Conservation (phyloP, 1,140 invertebrate species). For the Drosophila willistoni region DNA sequence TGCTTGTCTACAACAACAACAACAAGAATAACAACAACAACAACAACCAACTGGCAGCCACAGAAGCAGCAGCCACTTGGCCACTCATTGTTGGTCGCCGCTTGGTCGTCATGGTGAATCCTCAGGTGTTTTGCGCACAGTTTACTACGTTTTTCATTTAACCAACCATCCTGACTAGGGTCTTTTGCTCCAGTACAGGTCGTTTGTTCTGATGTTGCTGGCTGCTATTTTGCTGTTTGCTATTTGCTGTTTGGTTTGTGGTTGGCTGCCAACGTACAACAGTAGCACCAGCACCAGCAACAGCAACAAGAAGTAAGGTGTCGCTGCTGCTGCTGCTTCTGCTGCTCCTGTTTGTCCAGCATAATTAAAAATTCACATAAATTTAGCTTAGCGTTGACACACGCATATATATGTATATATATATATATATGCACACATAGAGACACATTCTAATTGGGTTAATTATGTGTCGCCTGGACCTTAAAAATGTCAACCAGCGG, state of each 20-base stretch:
- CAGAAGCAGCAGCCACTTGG: constrained; percentile 56
- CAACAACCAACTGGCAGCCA: constrained; percentile 19
- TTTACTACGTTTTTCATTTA: constrained; percentile 82
- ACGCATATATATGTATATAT: constrained; percentile 9
- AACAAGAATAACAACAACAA: constrained; percentile 5
- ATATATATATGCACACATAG: background rate
- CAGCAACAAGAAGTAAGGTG: constrained; percentile 39
- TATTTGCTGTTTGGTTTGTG: constrained; percentile 66
- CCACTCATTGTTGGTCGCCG: constrained; percentile 74
- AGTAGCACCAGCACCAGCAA: constrained; percentile 8
- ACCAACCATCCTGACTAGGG: constrained; percentile 41
- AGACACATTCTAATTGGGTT: constrained; percentile 80
- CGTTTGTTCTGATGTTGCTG: constrained; percentile 59
- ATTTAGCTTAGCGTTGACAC: constrained; percentile 80
- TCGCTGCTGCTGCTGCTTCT: constrained; percentile 31
- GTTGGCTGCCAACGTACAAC: constrained; percentile 61
- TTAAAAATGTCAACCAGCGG: constrained; percentile 72
- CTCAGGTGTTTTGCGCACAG: constrained; percentile 82
- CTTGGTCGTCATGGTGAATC: constrained; percentile 75
- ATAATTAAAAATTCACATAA: constrained; percentile 83
- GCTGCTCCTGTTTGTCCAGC: constrained; percentile 43
- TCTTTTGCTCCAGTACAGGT: constrained; percentile 43
- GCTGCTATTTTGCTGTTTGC: constrained; percentile 22
- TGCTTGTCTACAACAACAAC: constrained; percentile 70
- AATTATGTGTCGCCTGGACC: constrained; percentile 82